A percentile compares a stretch with the other conserved stretches of the same genome.
Evolutionary conservation across 2,797 vertebrate genomes (phyloP).

Genomic region (Diplodus puntazzo): DNA sequence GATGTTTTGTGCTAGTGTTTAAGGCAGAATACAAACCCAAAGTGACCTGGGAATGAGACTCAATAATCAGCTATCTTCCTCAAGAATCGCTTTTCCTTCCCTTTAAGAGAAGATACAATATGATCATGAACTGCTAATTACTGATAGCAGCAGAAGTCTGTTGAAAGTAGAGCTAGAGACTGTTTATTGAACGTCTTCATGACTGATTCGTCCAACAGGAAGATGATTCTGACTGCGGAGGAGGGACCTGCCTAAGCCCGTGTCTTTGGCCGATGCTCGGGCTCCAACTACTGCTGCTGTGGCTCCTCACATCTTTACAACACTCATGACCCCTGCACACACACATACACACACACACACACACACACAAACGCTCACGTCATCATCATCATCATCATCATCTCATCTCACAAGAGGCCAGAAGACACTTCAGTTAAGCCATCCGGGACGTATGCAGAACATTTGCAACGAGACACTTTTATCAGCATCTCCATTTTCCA

Average conservation of each 20-base stretch:
- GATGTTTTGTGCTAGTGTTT: too few species aligned
- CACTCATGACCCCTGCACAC: constrained; percentile 77
- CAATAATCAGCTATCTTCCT: too few species aligned
- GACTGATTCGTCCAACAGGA: constrained; percentile 88
- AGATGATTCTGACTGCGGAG: constrained; percentile 95
- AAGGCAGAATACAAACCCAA: too few species aligned
- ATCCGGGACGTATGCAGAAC: constrained; percentile 66
- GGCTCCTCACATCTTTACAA: constrained; percentile 91
- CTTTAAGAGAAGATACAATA: not conserved
- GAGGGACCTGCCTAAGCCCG: constrained; percentile 90
- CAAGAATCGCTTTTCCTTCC: too few species aligned
- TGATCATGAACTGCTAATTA: not conserved
- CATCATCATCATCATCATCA: constrained; percentile 10
- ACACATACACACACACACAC: constrained; percentile 21
- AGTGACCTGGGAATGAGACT: too few species aligned
- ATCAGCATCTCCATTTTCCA: constrained; percentile 71
- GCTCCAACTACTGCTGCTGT: constrained; percentile 92
- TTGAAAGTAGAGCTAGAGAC: not conserved
- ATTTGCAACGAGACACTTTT: constrained; percentile 57
- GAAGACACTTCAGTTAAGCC: constrained; percentile 43
- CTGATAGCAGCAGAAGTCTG: not conserved
- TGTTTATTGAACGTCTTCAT: constrained; percentile 43
- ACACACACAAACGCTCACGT: constrained; percentile 21
- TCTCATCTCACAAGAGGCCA: constrained; percentile 58
- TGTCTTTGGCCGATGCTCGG: constrained; percentile 89